phyloP scores from a whole-genome alignment of 1,140 invertebrate species.

The Orchestia grillus region DNA sequence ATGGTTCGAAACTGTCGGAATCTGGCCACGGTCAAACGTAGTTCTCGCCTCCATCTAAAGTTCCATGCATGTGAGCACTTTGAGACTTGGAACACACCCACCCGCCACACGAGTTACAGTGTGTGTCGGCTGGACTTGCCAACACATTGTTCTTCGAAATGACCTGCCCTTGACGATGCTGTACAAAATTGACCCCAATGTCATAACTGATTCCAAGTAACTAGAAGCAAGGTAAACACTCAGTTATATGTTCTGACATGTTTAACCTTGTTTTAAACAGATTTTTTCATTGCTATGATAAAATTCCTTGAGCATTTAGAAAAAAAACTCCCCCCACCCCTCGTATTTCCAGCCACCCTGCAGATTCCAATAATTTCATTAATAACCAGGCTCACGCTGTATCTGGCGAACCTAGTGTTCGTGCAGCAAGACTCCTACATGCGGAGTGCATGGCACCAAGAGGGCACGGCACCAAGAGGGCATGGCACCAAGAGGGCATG shows the following conservation, averaged over 20 bases:
- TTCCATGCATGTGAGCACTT: background rate
- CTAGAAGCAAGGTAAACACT: no score
- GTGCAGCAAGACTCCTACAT: background rate
- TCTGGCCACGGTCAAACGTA: background rate
- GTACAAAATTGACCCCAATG: no score
- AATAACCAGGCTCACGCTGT: background rate
- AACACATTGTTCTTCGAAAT: no score
- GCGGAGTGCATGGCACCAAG: background rate
- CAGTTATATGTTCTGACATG: no score
- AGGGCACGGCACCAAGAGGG: no score
- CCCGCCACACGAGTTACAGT: background rate
- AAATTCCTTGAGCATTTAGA: no score
- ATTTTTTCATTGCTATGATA: no score
- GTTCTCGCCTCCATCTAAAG: background rate
- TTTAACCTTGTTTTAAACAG: no score
- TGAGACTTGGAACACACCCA: background rate
- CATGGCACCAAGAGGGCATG: no score
- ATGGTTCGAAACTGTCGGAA: background rate
- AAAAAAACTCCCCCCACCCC: no score
- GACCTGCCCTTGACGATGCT: no score
- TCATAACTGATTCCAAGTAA: no score
- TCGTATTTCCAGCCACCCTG: background rate
- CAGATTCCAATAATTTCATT: background rate
- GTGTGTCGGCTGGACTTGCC: background rate
- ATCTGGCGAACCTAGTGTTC: background rate